phyloP scores from a whole-genome alignment of 2,888 invertebrate genomes.

The Dromius quadrimaculatus region DNA sequence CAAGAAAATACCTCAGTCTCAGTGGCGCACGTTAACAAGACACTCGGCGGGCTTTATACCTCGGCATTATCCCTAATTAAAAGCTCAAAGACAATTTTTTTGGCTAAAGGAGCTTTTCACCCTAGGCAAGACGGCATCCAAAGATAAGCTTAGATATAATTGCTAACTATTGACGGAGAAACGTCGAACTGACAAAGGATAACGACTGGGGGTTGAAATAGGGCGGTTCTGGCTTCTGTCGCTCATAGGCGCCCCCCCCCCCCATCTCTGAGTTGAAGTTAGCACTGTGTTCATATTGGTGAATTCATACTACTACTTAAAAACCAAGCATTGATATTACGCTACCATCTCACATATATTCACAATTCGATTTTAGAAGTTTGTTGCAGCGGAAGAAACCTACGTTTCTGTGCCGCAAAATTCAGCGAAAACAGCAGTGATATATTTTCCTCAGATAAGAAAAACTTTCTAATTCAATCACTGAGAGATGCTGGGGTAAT shows the following conservation, averaged over 20 bases:
- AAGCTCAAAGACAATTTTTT: constrained; percentile 42
- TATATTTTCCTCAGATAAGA: constrained; percentile 43
- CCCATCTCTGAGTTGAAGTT: no score
- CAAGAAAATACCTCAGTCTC: constrained; percentile 1
- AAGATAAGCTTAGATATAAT: constrained; percentile 36
- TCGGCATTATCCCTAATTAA: constrained; percentile 42
- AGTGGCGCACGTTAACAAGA: constrained; percentile 36
- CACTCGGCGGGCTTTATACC: constrained; percentile 26
- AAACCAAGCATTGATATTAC: no score
- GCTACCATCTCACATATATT: no score
- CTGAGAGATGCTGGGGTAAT: constrained; percentile 33
- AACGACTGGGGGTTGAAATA: no score
- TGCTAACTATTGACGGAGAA: constrained; percentile 29
- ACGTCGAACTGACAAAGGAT: no score
- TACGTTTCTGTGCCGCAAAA: constrained; percentile 2
- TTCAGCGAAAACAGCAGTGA: constrained; percentile 38
- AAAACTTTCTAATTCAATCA: constrained; percentile 46
- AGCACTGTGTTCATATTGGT: no score
- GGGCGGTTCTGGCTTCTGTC: no score
- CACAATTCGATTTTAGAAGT: no score
- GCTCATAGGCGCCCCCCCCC: no score
- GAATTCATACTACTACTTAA: no score
- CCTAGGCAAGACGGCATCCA: constrained; percentile 23
- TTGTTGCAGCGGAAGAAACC: constrained; percentile 13
- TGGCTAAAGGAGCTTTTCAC: constrained; percentile 20